Percentiles rank a stretch among this genome's conserved stretches.
phyloP scores from a whole-genome alignment of 2,888 invertebrate species.

The Tetranychus piercei region DNA sequence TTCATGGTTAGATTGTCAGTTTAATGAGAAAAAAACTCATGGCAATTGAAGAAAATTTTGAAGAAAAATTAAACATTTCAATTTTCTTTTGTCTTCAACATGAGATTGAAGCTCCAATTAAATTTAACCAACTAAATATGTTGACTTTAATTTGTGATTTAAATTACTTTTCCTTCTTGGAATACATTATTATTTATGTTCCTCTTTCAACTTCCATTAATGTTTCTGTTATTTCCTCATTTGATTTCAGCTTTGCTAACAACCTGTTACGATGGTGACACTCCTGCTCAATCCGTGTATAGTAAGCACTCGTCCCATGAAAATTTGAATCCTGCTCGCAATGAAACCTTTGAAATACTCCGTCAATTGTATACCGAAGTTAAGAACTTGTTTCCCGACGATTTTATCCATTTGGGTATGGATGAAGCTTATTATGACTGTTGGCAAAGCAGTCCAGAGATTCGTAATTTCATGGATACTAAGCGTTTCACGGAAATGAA shows the following conservation, averaged over 20 bases:
- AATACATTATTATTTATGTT: not conserved
- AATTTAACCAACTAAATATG: no score
- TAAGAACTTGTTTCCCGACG: conserved; percentile 49
- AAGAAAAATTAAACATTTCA: no score
- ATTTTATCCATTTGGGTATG: conserved; percentile 72
- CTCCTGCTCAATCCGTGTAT: conserved; percentile 22
- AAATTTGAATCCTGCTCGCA: conserved; percentile 31
- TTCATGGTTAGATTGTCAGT: no score
- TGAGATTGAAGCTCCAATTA: no score
- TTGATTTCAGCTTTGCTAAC: conserved; percentile 20
- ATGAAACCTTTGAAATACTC: conserved; percentile 47
- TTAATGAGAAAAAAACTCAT: no score
- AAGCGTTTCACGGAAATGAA: conserved; percentile 41
- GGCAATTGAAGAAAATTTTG: no score
- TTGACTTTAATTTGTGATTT: no score
- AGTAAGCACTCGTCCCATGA: conserved; percentile 14
- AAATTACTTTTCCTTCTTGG: no score
- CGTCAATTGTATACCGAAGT: conserved; percentile 50
- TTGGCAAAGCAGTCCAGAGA: conserved; percentile 48
- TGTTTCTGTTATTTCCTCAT: not conserved
- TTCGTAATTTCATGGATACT: conserved; percentile 30
- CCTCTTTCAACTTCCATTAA: not conserved
- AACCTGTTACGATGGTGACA: conserved; percentile 25
- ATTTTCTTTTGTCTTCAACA: no score
- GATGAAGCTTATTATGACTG: conserved; percentile 69